phyloP scores from a whole-genome alignment of 2,888 invertebrate species.

The Hyles lineata region DNA sequence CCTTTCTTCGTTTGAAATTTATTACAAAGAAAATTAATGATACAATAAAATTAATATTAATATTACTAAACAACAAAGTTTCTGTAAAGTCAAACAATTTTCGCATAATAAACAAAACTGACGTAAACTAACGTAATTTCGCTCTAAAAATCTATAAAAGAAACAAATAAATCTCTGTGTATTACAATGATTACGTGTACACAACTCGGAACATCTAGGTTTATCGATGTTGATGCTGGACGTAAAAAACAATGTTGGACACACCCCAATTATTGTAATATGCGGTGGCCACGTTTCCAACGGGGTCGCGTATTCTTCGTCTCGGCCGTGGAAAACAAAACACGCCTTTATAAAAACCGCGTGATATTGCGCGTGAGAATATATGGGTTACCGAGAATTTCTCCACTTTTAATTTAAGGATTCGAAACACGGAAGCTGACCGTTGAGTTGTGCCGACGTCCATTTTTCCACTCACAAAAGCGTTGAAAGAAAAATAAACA shows the following conservation, averaged over 20 bases:
- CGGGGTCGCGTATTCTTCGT: conserved; percentile 9
- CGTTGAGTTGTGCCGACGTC: conserved; percentile 11
- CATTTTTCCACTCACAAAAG: conserved; percentile 39
- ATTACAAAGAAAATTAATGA: background rate
- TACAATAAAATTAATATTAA: conserved; percentile 10
- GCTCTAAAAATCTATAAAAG: background rate
- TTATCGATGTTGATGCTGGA: conserved; percentile 47
- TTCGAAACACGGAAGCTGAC: conserved; percentile 18
- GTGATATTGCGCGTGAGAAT: conserved; percentile 15
- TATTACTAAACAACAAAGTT: background rate
- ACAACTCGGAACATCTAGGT: conserved; percentile 46
- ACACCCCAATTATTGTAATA: conserved; percentile 40
- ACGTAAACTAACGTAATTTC: background rate
- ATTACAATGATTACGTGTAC: background rate
- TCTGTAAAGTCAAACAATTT: background rate
- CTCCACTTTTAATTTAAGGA: conserved; percentile 17
- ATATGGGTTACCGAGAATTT: conserved; percentile 17
- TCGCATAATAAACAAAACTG: background rate
- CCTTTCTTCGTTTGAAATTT: background rate
- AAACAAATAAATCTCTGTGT: background rate
- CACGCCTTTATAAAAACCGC: background rate
- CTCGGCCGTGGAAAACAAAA: background rate
- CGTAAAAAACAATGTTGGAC: conserved; percentile 30
- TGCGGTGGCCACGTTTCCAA: background rate
- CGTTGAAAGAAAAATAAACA: conserved; percentile 47